Evolutionary conservation across 2,797 vertebrate species (phyloP).

Genomic region (Cyprinodon diabolis): DNA sequence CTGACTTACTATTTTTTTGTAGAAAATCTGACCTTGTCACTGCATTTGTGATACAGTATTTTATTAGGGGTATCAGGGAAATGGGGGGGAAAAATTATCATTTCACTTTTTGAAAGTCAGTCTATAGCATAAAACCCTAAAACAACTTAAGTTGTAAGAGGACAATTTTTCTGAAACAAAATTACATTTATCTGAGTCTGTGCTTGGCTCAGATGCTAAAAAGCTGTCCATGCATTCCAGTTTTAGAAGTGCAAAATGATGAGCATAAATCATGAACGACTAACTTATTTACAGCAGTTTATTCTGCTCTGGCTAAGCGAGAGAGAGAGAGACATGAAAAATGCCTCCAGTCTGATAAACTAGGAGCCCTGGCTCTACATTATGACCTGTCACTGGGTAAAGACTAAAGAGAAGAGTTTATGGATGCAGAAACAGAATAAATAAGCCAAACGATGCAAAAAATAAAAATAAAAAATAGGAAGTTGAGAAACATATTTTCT

Average conservation of each 20-base stretch:
- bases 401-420: not conserved
- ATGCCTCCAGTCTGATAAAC: slow-evolving; percentile 5
- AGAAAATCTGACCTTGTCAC: not conserved
- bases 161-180: no score
- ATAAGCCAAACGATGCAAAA: not conserved
- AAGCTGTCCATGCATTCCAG: not conserved
- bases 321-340: not conserved
- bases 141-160: no score
- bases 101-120: not conserved
- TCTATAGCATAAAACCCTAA: not conserved
- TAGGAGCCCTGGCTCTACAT: slow-evolving; percentile 1
- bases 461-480: not conserved
- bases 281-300: slow-evolving; percentile 2
- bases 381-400: not conserved
- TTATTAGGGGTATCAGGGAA: not conserved
- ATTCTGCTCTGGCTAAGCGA: not conserved
- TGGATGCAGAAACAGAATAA: slow-evolving; percentile 1
- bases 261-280: slow-evolving; percentile 5
- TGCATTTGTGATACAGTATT: not conserved
- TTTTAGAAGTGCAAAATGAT: slow-evolving; percentile 6
- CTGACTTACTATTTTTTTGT: not conserved
- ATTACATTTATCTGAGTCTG: not conserved
- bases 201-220: not conserved
- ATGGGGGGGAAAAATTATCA: not conserved
- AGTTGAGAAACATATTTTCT: not conserved